These are phyloP conservation scores for Zygothrica quintamaculata DNA, from an alignment of 2,888 invertebrate species.

Conservation along the genomic window DNA sequence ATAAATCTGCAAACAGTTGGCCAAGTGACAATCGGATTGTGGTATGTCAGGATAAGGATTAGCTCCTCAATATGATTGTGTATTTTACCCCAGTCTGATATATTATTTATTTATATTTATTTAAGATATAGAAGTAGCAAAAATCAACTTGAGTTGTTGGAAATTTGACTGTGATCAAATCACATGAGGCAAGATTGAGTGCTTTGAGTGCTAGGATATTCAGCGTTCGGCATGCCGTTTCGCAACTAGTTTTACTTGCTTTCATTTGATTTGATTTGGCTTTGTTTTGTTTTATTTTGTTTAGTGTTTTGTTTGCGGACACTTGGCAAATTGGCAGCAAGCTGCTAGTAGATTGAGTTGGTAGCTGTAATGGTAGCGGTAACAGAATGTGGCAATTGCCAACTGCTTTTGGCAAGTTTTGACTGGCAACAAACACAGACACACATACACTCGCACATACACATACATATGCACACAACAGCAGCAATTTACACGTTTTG, in stretches of 20 bases:
- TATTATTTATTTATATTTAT: no score
- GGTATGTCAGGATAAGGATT: no score
- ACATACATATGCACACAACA: neutral
- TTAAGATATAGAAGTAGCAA: no score
- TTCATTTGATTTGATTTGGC: constrained; percentile 42
- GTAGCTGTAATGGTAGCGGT: neutral
- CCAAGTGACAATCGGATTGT: no score
- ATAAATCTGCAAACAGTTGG: no score
- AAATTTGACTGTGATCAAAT: no score
- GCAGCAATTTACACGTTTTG: constrained; percentile 71
- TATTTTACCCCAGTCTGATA: no score
- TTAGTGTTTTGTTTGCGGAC: constrained; percentile 70
- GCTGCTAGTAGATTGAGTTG: constrained; percentile 16
- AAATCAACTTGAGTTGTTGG: no score
- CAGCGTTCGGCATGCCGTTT: neutral
- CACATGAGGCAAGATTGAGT: no score
- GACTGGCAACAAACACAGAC: constrained; percentile 9
- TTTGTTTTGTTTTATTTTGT: constrained; percentile 50
- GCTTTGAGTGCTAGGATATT: constrained; percentile 28
- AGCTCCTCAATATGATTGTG: no score
- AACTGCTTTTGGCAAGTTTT: constrained; percentile 11
- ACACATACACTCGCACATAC: neutral
- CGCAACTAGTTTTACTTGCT: constrained; percentile 1
- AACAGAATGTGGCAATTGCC: constrained; percentile 16
- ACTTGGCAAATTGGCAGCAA: constrained; percentile 78